Conservation (phyloP, 2,113 vertebrate genomes). For the Chamaea fasciata region DNA sequence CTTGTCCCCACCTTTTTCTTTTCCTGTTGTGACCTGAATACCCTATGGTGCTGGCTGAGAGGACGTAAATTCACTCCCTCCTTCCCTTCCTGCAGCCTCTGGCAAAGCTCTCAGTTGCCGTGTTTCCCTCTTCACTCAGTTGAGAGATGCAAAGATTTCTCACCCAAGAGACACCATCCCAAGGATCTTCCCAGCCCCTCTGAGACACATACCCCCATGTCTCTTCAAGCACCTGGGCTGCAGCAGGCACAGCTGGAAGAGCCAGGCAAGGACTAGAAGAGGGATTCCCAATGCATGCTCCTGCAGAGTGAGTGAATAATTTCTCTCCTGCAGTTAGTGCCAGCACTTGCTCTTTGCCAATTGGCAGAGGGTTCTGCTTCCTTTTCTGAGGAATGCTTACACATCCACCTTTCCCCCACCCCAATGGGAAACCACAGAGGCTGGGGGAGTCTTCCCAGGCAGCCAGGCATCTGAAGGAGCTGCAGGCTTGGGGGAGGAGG, state of each 20-base stretch:
- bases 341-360: slow-evolving; percentile 12
- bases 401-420: background rate
- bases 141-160: background rate
- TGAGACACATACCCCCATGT: accelerated
- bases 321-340: background rate
- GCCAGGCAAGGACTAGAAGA: background rate
- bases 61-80: background rate
- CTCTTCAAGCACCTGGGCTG: background rate
- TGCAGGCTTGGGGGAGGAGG: background rate
- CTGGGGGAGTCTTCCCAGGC: background rate
- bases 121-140: accelerated
- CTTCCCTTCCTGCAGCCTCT: background rate
- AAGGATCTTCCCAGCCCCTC: accelerated
- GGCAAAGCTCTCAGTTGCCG: background rate
- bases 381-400: background rate
- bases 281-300: background rate
- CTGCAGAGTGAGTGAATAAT: background rate
- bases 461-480: background rate
- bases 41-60: background rate
- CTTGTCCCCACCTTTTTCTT: background rate
- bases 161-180: background rate
- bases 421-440: background rate
- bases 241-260: background rate
- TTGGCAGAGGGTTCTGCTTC: background rate
- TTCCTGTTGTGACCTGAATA: background rate